Conservation (phyloP, 1,140 invertebrate genomes). For the Muscidifurax raptorellus region DNA sequence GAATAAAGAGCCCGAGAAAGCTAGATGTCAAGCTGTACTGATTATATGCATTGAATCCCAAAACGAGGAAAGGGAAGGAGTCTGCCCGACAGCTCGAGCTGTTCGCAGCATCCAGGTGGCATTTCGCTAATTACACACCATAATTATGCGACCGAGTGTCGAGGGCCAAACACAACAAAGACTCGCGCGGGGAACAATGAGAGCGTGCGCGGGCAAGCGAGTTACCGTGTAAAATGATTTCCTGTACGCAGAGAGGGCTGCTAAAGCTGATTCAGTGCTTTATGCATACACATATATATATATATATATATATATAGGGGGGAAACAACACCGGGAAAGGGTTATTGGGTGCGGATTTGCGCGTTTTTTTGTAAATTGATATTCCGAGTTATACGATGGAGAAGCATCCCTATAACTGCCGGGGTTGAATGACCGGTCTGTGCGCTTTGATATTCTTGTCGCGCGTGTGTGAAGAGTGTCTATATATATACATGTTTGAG, state of each 20-base stretch:
- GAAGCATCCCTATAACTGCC: background rate
- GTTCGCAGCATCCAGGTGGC: constrained; percentile 56
- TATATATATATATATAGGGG: too few species aligned
- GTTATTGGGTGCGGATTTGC: background rate
- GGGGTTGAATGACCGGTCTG: too few species aligned
- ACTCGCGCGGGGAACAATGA: background rate
- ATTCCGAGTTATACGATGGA: background rate
- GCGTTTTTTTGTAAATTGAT: constrained; percentile 3
- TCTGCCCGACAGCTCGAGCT: constrained; percentile 47
- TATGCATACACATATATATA: background rate
- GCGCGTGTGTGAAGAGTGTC: too few species aligned
- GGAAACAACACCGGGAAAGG: background rate
- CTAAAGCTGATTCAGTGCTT: background rate
- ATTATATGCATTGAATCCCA: constrained; percentile 20
- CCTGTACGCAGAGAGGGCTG: background rate
- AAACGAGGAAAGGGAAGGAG: constrained; percentile 6
- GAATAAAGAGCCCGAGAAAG: constrained; percentile 7
- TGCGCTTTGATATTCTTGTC: too few species aligned
- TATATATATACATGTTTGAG: background rate
- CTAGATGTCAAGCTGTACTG: constrained; percentile 12
- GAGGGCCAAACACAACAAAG: constrained; percentile 1
- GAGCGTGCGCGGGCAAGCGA: background rate
- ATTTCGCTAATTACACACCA: constrained; percentile 55
- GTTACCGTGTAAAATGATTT: background rate
- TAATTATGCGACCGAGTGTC: constrained; percentile 53